Evolutionary conservation across 2,888 invertebrate genomes (phyloP).

Genomic region (Bedellia somnulentella): DNA sequence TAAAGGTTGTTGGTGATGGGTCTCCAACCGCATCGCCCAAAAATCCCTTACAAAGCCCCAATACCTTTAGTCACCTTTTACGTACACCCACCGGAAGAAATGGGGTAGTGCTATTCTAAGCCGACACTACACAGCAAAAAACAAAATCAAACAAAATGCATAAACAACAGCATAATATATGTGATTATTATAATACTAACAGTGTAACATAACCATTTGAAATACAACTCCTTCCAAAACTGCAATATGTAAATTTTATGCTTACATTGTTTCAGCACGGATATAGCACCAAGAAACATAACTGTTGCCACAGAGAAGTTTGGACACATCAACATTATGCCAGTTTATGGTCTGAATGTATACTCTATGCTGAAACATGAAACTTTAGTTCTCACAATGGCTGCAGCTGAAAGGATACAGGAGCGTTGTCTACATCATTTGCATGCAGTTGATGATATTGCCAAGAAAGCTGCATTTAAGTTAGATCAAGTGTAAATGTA

Average conservation of each 20-base stretch:
- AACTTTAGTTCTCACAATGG: slow-evolving; percentile 83
- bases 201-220: too few relatives aligned
- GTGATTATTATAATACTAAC: background rate
- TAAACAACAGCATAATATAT: background rate
- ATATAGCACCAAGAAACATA: slow-evolving; percentile 87
- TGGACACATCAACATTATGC: slow-evolving; percentile 91
- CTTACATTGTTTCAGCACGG: slow-evolving; percentile 64
- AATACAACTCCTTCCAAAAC: background rate
- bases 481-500: slow-evolving; percentile 58
- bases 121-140: too few relatives aligned
- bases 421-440: slow-evolving; percentile 71
- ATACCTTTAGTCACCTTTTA: too few relatives aligned
- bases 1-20: too few relatives aligned
- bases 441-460: slow-evolving; percentile 62
- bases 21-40: too few relatives aligned
- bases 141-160: background rate
- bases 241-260: background rate
- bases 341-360: slow-evolving; percentile 93
- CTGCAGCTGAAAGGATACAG: slow-evolving; percentile 84
- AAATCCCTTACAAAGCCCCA: too few relatives aligned
- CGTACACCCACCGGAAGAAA: too few relatives aligned
- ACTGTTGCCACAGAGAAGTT: slow-evolving; percentile 76
- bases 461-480: slow-evolving; percentile 54
- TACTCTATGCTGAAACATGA: slow-evolving; percentile 96
- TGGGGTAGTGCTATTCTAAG: too few relatives aligned